Evolutionary conservation across 2,797 vertebrate genomes (phyloP).

Genomic region (Notamacropus eugenii): DNA sequence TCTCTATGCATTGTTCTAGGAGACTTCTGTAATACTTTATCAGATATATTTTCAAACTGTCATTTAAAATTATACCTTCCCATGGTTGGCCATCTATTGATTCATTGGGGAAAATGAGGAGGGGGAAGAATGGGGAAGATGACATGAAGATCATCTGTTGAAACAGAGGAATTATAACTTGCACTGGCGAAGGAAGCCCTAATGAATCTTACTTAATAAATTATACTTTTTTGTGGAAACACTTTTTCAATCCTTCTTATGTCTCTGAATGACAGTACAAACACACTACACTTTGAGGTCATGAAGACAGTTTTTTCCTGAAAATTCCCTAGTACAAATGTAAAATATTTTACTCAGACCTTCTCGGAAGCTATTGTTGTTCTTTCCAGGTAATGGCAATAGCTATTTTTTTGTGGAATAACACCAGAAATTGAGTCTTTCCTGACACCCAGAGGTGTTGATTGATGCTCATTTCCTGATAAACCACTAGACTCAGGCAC

Average conservation of each 20-base stretch:
- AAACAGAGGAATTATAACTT: not conserved
- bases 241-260: constrained; percentile 6
- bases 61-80: constrained; percentile 31
- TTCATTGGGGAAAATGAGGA: not conserved
- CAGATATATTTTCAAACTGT: constrained; percentile 2
- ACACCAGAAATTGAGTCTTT: constrained; percentile 14
- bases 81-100: not conserved
- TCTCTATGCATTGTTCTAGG: not conserved
- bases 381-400: constrained; percentile 28
- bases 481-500: not conserved
- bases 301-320: constrained; percentile 35
- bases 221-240: not conserved
- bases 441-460: constrained; percentile 9
- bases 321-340: constrained; percentile 43
- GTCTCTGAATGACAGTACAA: constrained; percentile 31
- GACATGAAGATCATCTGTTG: not conserved
- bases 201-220: constrained; percentile 31
- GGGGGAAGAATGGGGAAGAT: not conserved
- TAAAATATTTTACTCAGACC: not conserved
- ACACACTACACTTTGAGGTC: constrained; percentile 17
- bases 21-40: not conserved
- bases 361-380: constrained; percentile 52
- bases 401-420: constrained; percentile 39
- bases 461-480: constrained; percentile 52
- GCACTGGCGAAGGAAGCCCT: not conserved